phyloP scores from a whole-genome alignment of 2,797 vertebrate species.

The Malacoraja senta region DNA sequence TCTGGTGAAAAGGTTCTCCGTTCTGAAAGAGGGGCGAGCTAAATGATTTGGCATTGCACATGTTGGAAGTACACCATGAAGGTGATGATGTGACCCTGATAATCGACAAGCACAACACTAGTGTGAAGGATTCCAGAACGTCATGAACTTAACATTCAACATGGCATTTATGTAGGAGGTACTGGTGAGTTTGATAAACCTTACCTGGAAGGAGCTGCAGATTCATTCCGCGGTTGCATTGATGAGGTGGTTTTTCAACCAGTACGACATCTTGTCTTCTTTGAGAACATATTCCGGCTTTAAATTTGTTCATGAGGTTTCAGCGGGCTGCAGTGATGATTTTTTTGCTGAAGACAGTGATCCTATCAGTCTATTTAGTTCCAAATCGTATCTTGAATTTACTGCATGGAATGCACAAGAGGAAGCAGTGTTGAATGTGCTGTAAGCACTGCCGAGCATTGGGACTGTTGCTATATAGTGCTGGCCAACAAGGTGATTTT shows the following conservation, averaged over 20 bases:
- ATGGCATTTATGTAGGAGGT: slow-evolving; percentile 74
- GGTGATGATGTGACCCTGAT: slow-evolving; percentile 59
- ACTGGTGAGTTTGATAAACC: slow-evolving; percentile 58
- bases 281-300: slow-evolving; percentile 70
- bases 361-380: slow-evolving; percentile 84
- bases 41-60: slow-evolving; percentile 80
- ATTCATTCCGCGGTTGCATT: slow-evolving; percentile 73
- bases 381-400: slow-evolving; percentile 75
- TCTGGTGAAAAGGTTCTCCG: slow-evolving; percentile 59
- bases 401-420: slow-evolving; percentile 59
- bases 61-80: slow-evolving; percentile 62
- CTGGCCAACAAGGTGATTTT: slow-evolving; percentile 70
- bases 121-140: slow-evolving; percentile 53
- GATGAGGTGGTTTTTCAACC: slow-evolving; percentile 71
- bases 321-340: slow-evolving; percentile 76
- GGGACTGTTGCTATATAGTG: slow-evolving; percentile 74
- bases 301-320: slow-evolving; percentile 77
- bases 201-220: slow-evolving; percentile 57
- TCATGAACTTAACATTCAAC: slow-evolving; percentile 58
- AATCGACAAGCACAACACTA: slow-evolving; percentile 67
- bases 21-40: slow-evolving; percentile 63
- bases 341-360: slow-evolving; percentile 78
- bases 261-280: slow-evolving; percentile 68
- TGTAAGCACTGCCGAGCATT: slow-evolving; percentile 65
- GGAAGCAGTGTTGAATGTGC: slow-evolving; percentile 59